phyloP scores from a whole-genome alignment of 23 tunicate genomes.

The Styela plicata region DNA sequence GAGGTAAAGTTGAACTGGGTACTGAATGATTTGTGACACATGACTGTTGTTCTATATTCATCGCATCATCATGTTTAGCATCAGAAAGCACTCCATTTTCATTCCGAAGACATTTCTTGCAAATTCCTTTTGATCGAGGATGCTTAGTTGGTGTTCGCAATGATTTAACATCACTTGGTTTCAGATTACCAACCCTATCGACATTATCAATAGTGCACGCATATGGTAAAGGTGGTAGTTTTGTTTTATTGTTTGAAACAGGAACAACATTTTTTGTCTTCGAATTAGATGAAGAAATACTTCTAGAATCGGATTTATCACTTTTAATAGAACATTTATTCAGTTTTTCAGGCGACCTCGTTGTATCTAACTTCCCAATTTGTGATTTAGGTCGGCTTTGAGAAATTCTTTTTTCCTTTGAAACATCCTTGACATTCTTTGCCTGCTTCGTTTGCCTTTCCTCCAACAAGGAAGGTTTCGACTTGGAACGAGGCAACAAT shows the following conservation, averaged over 20 bases:
- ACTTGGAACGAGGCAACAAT: not conserved
- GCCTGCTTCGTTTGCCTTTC: not conserved
- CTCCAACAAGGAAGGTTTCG: not conserved
- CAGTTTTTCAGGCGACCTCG: not conserved
- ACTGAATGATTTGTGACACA: not conserved
- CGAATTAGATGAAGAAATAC: not conserved
- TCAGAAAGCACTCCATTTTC: not conserved
- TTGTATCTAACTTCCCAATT: not conserved
- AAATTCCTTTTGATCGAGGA: not conserved
- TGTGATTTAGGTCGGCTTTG: not conserved
- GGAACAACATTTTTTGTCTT: not conserved
- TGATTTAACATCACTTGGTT: not conserved
- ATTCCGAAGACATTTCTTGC: not conserved
- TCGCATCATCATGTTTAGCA: not conserved
- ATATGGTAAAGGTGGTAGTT: not conserved
- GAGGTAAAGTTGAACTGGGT: not conserved
- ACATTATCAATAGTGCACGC: not conserved
- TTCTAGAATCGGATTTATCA: not conserved
- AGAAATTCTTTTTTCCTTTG: not conserved
- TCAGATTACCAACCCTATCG: not conserved
- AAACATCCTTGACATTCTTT: not conserved
- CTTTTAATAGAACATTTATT: no score
- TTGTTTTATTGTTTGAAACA: not conserved
- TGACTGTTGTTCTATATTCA: not conserved
- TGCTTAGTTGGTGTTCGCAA: not conserved